Evolutionary conservation across 2,888 invertebrate species (phyloP), one percentile per base, ranked within the genome.

Genomic region (Spodoptera littoralis): DNA sequence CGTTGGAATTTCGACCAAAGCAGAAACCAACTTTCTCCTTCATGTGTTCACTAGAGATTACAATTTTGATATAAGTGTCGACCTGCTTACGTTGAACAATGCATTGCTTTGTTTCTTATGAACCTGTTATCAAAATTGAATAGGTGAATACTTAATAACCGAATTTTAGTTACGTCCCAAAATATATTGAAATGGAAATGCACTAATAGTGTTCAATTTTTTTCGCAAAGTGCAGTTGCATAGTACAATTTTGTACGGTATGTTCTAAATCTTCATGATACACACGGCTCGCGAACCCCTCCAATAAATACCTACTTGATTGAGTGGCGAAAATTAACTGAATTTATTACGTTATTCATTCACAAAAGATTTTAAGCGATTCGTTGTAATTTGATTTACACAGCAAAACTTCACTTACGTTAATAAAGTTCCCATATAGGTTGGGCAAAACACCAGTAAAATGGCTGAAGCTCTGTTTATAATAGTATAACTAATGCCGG

Each of bases 21-120:
- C 69, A 76, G 70, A 77, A 74, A 56, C 64, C 57, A 73, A 86
- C 87, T 89, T 88, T 88, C 87, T 82, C 84, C 87, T 84, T 84
- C 80, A 80, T 77, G 74, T 75, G 77, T 77, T 73, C 73, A 73
- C 54, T 60, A 62, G 73, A 78, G 73, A 80, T 81, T 77, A 81
- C 61, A 57, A 82, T 75, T 42, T 36, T 13, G 3, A 11, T 76
- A 76, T 83, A 80, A 79, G 66, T 80, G 70, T 77, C 80, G 81
- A 84, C 81, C 81, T 77, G 75, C 11, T 48, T 77, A 70, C 22
- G 76, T 63, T 54, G 55, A 54, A 55, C 30, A 72, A 52, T 52
- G 62, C 24, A 30, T 41, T 13, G 41, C 12, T 12, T n/a, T 41
- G 12, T n/a, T 11, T 11, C 4, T 30, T 50, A 51, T 42, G 45